Evolutionary conservation across 1,140 invertebrate genomes (phyloP).

Genomic region (Mya arenaria): DNA sequence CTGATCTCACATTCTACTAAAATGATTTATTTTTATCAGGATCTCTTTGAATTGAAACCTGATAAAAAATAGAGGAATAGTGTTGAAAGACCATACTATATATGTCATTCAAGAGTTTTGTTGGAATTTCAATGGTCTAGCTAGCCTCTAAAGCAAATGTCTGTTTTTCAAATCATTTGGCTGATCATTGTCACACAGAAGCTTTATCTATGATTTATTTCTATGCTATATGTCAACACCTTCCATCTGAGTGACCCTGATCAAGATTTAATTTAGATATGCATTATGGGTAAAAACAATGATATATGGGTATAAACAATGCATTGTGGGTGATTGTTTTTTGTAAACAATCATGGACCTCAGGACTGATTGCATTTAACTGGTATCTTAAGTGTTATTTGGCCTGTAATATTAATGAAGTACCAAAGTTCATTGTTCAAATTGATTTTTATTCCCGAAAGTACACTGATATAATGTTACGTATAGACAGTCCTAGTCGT

Average conservation of each 20-base stretch:
- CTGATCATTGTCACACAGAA: conserved; percentile 26
- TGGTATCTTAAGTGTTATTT: not conserved
- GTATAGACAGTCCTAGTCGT: too few species aligned
- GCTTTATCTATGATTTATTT: conserved; percentile 30
- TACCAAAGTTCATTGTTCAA: not conserved
- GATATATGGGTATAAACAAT: not conserved
- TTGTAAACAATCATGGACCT: not conserved
- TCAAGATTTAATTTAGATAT: not conserved
- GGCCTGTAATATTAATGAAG: conserved; percentile 21
- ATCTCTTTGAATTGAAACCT: too few species aligned
- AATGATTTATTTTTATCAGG: too few species aligned
- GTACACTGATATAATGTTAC: too few species aligned
- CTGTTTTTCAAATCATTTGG: too few species aligned
- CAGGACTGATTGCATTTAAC: not conserved
- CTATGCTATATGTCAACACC: conserved; percentile 28
- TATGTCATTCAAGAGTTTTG: too few species aligned
- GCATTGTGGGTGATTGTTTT: not conserved
- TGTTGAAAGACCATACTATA: too few species aligned
- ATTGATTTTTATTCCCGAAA: not conserved
- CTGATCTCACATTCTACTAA: too few species aligned
- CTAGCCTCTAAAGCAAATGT: too few species aligned
- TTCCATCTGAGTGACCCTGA: conserved; percentile 38
- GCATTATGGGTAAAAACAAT: not conserved
- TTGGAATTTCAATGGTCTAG: too few species aligned
- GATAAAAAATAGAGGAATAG: too few species aligned